Evolutionary conservation across 2,888 invertebrate genomes (phyloP), one percentile per base, ranked within the genome.

Genomic region (Ornithoptera alexandrae): DNA sequence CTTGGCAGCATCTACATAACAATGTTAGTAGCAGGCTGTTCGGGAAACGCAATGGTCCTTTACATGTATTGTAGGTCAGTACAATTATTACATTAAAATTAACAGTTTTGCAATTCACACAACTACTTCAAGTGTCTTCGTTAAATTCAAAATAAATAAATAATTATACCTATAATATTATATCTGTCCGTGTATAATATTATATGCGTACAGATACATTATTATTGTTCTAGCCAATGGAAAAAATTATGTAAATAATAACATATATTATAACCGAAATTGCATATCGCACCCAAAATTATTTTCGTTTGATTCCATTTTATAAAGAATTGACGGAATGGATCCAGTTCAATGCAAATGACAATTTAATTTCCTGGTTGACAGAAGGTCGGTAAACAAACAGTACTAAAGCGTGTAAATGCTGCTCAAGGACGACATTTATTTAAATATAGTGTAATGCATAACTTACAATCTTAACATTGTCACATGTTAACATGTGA

Each of bases 61-160:
- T 93, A 94, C 74, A 94, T 96, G 94, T 96, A 95, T 81, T 83
- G 93, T 76, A 95, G 94, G 96, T 96, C 81, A 93, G 94, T 89
- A 70, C 65, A 30, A 56, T 46, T 36, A 36, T 22, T 18, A 17
- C 36, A 60, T 17, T 60, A 60, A 30, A 53, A 53, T n/a, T 53
- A 50, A 53, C n/a, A n/a, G 7, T n/a, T 53, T n/a, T 53, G n/a
- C 53, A 53, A 53, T 53, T n/a, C n/a, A n/a, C 15, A 2, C n/a
- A 53, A 53, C 53, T 53, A 53, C 53, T 7, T 53, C 53, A n/a
- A 53, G 5, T 53, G 15, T n/a, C 15, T 18, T 50, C 0, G 36
- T 60, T 60, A 15, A 24, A 60, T 60, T 36, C 36, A 36, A 22
- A 18, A 60, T 18, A 60, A 58, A n/a, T 8, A 10, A 58, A 59